Percentiles rank a stretch among this genome's conserved stretches.
Conservation (phyloP, 2,797 vertebrate genomes). For the Melopsittacus undulatus region DNA sequence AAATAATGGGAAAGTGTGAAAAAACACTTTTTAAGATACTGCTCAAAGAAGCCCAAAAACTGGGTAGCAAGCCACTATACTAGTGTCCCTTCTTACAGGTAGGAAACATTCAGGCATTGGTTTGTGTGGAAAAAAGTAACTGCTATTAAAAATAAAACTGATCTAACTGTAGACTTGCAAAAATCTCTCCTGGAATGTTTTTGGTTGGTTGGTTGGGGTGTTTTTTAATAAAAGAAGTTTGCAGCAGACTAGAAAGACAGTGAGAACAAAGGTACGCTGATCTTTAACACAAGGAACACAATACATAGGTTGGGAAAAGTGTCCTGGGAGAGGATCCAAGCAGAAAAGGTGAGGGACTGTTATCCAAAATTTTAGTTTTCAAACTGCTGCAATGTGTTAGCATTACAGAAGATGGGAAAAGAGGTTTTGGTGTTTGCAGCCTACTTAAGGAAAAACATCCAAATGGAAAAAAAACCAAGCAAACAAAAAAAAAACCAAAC, state of each 20-base stretch:
- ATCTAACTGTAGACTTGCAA: neutral
- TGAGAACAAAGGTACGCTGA: neutral
- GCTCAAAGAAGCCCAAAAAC: neutral
- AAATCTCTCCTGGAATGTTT: neutral
- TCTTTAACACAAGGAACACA: neutral
- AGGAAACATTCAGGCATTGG: neutral
- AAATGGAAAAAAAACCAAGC: neutral
- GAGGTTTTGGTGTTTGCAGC: neutral
- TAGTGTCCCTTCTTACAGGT: neutral
- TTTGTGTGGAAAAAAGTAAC: neutral
- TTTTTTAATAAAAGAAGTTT: no score
- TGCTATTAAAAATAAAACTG: neutral
- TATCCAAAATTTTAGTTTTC: neutral
- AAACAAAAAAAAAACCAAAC: neutral
- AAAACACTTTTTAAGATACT: neutral
- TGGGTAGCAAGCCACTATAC: neutral
- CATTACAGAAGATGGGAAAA: neutral
- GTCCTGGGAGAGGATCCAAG: neutral
- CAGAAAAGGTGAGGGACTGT: neutral
- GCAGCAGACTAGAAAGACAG: neutral
- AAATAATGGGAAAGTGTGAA: neutral
- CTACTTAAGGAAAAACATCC: neutral
- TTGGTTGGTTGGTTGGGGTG: neutral
- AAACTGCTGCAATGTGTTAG: neutral
- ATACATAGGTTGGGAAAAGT: neutral